Evolutionary conservation across 2,888 invertebrate genomes (phyloP).

Genomic region (Andrena fulva): DNA sequence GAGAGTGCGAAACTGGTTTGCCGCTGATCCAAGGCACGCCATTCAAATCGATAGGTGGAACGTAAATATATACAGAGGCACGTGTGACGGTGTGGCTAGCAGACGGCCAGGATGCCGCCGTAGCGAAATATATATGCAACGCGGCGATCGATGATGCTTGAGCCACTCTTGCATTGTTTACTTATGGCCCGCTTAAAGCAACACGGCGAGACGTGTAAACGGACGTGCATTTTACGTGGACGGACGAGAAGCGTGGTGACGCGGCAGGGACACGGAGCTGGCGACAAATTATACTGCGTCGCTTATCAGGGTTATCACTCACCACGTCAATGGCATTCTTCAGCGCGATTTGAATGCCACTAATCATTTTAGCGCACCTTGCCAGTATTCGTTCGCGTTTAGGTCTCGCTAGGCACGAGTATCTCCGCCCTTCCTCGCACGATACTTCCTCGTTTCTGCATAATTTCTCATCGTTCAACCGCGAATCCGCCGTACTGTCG

Average conservation of each 20-base stretch:
- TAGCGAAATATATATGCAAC: background rate
- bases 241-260: background rate
- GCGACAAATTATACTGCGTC: background rate
- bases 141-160: conserved; percentile 45
- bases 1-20: background rate
- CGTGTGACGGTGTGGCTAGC: conserved; percentile 34
- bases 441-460: conserved; percentile 47
- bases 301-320: conserved; percentile 71
- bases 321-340: conserved; percentile 84
- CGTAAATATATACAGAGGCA: conserved; percentile 62
- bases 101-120: background rate
- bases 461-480: conserved; percentile 52
- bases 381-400: conserved; percentile 18
- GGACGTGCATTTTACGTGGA: background rate
- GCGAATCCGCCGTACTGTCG: conserved; percentile 38
- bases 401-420: conserved; percentile 41
- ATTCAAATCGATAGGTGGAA: conserved; percentile 38
- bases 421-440: conserved; percentile 46
- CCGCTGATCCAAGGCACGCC: conserved; percentile 23
- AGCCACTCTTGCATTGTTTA: conserved; percentile 8
- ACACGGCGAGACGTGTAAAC: background rate
- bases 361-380: conserved; percentile 80
- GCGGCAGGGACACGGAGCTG: too few relatives aligned
- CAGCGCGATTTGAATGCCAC: conserved; percentile 82
- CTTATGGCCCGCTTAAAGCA: background rate